phyloP scores from a whole-genome alignment of 1,140 invertebrate species.

The Bombus polaris region DNA sequence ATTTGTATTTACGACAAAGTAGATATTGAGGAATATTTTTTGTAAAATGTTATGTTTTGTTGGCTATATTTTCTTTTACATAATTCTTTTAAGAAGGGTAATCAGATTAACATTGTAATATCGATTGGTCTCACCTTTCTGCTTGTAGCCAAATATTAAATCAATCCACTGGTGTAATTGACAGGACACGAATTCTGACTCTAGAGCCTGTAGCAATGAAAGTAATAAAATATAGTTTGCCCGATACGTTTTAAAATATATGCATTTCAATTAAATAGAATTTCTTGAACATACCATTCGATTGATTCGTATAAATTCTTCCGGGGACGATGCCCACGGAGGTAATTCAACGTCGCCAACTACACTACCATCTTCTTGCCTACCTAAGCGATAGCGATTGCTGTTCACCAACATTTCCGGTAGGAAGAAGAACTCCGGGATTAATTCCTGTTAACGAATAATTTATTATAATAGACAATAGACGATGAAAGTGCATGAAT shows the following conservation, averaged over 20 bases:
- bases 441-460: slow-evolving; percentile 89
- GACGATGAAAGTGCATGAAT: too few relatives aligned
- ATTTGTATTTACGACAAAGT: neutral
- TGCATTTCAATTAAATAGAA: neutral
- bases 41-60: too few relatives aligned
- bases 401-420: slow-evolving; percentile 99
- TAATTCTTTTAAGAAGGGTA: neutral
- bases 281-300: slow-evolving; percentile 88
- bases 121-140: slow-evolving; percentile 87
- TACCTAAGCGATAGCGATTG: slow-evolving; percentile 93
- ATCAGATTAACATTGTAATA: too few relatives aligned
- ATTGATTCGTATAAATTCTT: slow-evolving; percentile 99
- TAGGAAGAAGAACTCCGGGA: slow-evolving; percentile 99
- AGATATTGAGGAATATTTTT: too few relatives aligned
- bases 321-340: slow-evolving; percentile 97
- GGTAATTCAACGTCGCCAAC: slow-evolving; percentile 96
- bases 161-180: slow-evolving; percentile 99
- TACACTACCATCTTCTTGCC: slow-evolving; percentile 92
- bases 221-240: neutral
- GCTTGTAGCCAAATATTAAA: slow-evolving; percentile 99
- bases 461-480: neutral
- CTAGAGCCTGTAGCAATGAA: slow-evolving; percentile 88
- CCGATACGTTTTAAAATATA: neutral
- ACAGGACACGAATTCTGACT: slow-evolving; percentile 99
- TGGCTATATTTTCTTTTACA: neutral